phyloP scores from a whole-genome alignment of 2,797 vertebrate genomes.

The Novumbra hubbsi region DNA sequence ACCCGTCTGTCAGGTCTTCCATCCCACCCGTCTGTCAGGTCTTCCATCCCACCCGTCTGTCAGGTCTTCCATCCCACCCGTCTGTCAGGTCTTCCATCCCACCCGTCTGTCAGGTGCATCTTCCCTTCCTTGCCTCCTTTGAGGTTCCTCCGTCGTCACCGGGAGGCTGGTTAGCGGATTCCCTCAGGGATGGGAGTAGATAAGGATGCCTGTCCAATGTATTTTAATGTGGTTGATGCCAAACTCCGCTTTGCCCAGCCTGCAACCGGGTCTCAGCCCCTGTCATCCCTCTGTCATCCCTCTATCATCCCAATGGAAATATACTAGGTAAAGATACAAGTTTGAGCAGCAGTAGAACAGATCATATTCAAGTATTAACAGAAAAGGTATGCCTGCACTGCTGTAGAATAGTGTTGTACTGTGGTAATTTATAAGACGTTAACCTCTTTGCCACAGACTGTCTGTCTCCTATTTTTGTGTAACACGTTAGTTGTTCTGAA shows the following conservation, averaged over 20 bases:
- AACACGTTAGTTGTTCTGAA: not conserved
- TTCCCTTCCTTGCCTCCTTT: not conserved
- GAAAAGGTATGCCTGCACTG: no score
- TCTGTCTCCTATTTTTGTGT: not conserved
- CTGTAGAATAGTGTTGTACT: no score
- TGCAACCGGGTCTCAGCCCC: slow-evolving; percentile 3
- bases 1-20: slow-evolving; percentile 15
- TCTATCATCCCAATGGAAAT: not conserved
- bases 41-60: slow-evolving; percentile 29
- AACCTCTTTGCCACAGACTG: not conserved
- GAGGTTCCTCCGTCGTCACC: not conserved
- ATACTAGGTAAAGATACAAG: not conserved
- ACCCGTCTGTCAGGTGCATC: not conserved
- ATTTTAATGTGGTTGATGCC: no score
- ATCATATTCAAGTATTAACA: not conserved
- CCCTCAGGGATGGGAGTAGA: no score
- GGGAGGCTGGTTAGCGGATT: not conserved
- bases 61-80: no score
- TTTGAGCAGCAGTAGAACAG: not conserved
- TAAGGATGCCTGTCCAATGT: no score
- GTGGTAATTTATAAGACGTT: no score
- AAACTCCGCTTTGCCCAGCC: no score
- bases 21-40: slow-evolving; percentile 25
- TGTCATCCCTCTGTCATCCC: slow-evolving; percentile 12
- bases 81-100: no score